phyloP scores from a whole-genome alignment of 2,113 vertebrate species.

The Corapipo altera region DNA sequence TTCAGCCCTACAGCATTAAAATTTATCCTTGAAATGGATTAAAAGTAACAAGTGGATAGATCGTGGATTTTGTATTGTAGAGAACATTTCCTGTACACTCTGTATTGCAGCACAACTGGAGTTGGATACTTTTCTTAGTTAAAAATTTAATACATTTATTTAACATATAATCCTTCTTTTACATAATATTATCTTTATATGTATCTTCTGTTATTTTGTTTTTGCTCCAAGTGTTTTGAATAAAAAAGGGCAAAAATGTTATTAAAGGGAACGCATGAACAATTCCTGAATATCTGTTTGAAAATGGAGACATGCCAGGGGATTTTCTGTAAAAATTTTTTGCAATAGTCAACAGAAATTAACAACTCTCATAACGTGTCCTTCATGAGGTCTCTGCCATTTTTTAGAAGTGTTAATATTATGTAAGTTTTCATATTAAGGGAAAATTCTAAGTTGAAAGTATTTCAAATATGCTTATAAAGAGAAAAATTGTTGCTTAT shows the following conservation, averaged over 20 bases:
- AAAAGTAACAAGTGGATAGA: neutral
- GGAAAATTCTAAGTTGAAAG: neutral
- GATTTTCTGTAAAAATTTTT: neutral
- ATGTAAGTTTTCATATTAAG: neutral
- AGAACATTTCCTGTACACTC: neutral
- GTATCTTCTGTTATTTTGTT: neutral
- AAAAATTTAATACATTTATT: neutral
- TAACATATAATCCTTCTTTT: neutral
- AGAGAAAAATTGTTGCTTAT: neutral
- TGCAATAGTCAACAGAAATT: neutral
- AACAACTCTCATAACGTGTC: neutral
- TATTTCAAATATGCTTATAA: neutral
- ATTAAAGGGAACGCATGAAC: neutral
- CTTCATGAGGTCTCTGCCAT: neutral
- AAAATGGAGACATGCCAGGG: neutral
- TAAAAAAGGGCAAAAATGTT: neutral
- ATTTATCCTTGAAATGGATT: neutral
- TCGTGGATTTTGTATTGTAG: neutral
- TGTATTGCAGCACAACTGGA: neutral
- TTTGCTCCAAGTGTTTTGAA: neutral
- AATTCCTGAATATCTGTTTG: neutral
- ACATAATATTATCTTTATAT: neutral
- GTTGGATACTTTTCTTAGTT: neutral
- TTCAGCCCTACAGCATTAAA: neutral
- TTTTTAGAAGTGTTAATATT: neutral